phyloP scores from a whole-genome alignment of 2,888 invertebrate genomes.

The Linyphia triangularis region DNA sequence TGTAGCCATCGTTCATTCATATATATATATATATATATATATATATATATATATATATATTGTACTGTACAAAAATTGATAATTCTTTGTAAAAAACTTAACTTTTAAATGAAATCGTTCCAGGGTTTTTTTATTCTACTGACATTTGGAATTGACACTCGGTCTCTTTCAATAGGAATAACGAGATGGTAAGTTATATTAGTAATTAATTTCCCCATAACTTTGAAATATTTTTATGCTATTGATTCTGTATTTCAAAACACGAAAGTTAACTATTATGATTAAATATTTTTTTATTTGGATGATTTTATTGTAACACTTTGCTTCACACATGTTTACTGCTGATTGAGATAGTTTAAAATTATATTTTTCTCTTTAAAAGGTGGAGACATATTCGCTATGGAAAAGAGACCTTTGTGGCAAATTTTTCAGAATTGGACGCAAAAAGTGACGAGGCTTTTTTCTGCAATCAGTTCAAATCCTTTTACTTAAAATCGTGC shows the following conservation, averaged over 20 bases:
- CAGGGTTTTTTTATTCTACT: slow-evolving; percentile 64
- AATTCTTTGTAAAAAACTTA: neutral
- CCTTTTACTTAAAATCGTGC: slow-evolving; percentile 32
- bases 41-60: no score
- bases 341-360: neutral
- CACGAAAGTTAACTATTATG: neutral
- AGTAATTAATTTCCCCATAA: neutral
- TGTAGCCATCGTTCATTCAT: no score
- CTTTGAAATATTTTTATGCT: neutral
- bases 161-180: slow-evolving; percentile 29
- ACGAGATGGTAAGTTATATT: slow-evolving; percentile 39
- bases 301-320: neutral
- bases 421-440: neutral
- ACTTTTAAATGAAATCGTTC: no score
- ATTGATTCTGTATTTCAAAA: neutral
- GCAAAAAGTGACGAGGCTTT: neutral
- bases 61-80: neutral
- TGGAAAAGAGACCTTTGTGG: slow-evolving; percentile 40
- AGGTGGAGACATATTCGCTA: slow-evolving; percentile 49
- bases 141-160: slow-evolving; percentile 61
- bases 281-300: neutral
- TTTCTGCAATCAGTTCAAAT: slow-evolving; percentile 49
- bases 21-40: no score
- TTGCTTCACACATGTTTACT: no score
- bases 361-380: neutral